Evolutionary conservation across 1,140 invertebrate species (phyloP).

Genomic region (Globodera ellingtonae): DNA sequence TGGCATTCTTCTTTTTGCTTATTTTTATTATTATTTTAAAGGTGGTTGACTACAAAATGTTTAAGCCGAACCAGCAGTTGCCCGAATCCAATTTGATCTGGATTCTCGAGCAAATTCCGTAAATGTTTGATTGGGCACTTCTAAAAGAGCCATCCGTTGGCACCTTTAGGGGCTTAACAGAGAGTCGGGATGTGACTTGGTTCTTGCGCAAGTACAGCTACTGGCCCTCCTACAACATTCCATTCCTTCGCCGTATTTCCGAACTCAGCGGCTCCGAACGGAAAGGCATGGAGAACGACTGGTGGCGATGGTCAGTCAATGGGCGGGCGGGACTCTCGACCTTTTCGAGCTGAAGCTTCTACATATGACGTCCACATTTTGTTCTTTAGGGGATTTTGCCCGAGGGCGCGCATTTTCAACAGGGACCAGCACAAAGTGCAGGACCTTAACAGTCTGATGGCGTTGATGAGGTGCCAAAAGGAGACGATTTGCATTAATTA

Average conservation of each 20-base stretch:
- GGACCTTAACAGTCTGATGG: slow-evolving; percentile 71
- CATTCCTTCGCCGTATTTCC: slow-evolving; percentile 75
- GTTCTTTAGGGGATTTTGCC: slow-evolving; percentile 66
- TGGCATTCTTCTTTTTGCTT: neutral
- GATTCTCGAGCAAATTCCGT: slow-evolving; percentile 81
- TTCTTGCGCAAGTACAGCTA: slow-evolving; percentile 74
- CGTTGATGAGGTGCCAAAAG: slow-evolving; percentile 72
- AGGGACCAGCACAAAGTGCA: slow-evolving; percentile 71
- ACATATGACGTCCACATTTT: no score
- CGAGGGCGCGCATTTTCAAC: slow-evolving; percentile 73
- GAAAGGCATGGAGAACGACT: slow-evolving; percentile 67
- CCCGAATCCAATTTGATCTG: slow-evolving; percentile 73
- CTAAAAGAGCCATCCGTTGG: neutral
- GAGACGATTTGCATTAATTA: no score
- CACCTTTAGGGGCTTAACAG: slow-evolving; percentile 12
- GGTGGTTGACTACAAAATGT: slow-evolving; percentile 74
- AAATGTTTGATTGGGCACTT: no score
- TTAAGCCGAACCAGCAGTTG: slow-evolving; percentile 68
- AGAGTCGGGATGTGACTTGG: slow-evolving; percentile 73
- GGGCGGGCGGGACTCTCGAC: no score
- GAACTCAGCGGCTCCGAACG: slow-evolving; percentile 69
- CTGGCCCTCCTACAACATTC: slow-evolving; percentile 80
- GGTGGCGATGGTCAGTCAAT: slow-evolving; percentile 72
- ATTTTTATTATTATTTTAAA: slow-evolving; percentile 7
- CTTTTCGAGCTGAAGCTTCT: no score